Evolutionary conservation across 2,797 vertebrate genomes (phyloP).

Genomic region (Anableps anableps): DNA sequence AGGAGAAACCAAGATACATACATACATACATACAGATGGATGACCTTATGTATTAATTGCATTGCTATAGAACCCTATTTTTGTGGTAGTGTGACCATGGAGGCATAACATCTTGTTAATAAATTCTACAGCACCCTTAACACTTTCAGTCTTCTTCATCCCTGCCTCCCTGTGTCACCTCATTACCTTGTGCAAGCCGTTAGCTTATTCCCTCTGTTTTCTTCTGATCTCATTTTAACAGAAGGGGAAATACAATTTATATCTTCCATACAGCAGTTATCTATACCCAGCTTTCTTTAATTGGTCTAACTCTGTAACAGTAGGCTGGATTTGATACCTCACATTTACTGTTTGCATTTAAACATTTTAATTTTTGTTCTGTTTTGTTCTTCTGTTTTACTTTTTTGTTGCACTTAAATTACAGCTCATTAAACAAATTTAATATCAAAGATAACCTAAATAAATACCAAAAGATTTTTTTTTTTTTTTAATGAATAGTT

Average conservation of each 20-base stretch:
- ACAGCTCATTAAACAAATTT: neutral
- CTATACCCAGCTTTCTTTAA: neutral
- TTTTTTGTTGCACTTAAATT: neutral
- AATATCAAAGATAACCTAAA: neutral
- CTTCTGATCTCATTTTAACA: conserved; percentile 3
- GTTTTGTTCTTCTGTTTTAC: neutral
- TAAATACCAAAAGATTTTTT: neutral
- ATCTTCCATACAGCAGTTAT: neutral
- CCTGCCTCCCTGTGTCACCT: neutral
- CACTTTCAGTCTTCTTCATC: neutral
- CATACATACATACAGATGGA: no score
- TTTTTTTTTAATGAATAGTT: neutral
- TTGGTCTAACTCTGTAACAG: neutral
- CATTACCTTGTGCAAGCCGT: conserved; percentile 1
- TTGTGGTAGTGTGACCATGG: neutral
- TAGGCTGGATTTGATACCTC: neutral
- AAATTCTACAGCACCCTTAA: neutral
- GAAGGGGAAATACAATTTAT: neutral
- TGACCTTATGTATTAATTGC: neutral
- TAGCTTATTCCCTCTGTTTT: conserved; percentile 1
- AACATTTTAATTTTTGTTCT: neutral
- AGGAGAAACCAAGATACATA: neutral
- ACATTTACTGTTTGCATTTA: neutral
- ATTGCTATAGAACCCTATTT: neutral
- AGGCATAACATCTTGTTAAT: neutral